phyloP scores from a whole-genome alignment of 2,113 vertebrate species.

The Microcebus tavaratra region DNA sequence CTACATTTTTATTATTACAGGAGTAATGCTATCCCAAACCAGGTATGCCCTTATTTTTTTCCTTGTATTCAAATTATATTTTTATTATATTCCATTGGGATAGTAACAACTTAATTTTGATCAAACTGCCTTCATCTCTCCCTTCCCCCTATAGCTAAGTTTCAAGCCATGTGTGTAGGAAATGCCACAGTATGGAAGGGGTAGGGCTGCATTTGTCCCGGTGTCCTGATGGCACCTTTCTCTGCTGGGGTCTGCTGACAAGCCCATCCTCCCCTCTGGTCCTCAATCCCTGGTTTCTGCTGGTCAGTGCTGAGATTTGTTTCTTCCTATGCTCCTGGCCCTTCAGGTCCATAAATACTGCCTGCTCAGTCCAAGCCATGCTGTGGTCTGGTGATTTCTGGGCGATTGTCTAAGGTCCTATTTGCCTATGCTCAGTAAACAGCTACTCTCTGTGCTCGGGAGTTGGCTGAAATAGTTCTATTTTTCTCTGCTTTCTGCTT shows the following conservation, averaged over 20 bases:
- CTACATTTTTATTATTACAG: neutral
- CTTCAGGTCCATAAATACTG: neutral
- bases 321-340: neutral
- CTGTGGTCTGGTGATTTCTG: neutral
- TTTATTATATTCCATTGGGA: neutral
- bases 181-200: rapidly evolving
- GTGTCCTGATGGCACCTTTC: neutral
- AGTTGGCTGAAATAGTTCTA: neutral
- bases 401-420: neutral
- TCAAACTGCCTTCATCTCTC: neutral
- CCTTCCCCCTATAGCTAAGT: neutral
- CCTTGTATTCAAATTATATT: neutral
- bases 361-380: neutral
- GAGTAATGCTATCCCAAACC: neutral
- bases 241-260: neutral
- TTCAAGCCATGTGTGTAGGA: neutral
- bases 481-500: neutral
- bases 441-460: neutral
- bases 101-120: neutral
- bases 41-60: neutral
- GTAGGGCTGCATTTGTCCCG: neutral
- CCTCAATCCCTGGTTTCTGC: neutral
- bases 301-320: neutral
- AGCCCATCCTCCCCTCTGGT: neutral
- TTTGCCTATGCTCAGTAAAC: neutral